Evolutionary conservation across 2,888 invertebrate species (phyloP).

Genomic region (Cryptosula pallasiana): DNA sequence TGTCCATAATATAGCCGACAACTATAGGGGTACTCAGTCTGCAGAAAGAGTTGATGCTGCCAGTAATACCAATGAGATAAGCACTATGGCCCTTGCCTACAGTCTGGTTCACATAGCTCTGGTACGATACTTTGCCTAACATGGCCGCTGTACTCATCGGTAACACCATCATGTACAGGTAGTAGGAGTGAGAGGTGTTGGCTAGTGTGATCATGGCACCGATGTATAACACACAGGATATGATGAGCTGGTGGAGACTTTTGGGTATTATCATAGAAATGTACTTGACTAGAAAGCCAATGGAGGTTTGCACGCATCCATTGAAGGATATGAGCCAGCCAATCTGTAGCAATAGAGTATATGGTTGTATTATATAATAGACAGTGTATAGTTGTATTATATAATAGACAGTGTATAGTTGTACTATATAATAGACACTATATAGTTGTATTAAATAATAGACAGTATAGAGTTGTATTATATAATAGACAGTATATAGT

Average conservation of each 20-base stretch:
- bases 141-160: not conserved
- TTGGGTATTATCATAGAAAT: not conserved
- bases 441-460: too few relatives aligned
- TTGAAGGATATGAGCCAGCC: constrained; percentile 20
- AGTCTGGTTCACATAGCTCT: not conserved
- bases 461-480: too few relatives aligned
- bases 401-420: too few relatives aligned
- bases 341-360: too few relatives aligned
- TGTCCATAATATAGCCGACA: not conserved
- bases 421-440: too few relatives aligned
- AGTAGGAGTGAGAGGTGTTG: not conserved
- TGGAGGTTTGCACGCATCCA: not conserved
- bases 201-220: not conserved
- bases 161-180: not conserved
- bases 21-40: not conserved
- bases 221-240: not conserved
- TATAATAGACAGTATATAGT: too few relatives aligned
- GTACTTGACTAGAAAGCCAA: not conserved
- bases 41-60: not conserved
- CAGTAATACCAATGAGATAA: constrained; percentile 1
- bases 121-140: not conserved
- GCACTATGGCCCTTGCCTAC: not conserved
- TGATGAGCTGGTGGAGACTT: not conserved
- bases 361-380: too few relatives aligned
- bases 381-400: too few relatives aligned